Evolutionary conservation across 53 echinoderm and acorn worm species (phyloP).

Genomic region (Crossaster papposus): DNA sequence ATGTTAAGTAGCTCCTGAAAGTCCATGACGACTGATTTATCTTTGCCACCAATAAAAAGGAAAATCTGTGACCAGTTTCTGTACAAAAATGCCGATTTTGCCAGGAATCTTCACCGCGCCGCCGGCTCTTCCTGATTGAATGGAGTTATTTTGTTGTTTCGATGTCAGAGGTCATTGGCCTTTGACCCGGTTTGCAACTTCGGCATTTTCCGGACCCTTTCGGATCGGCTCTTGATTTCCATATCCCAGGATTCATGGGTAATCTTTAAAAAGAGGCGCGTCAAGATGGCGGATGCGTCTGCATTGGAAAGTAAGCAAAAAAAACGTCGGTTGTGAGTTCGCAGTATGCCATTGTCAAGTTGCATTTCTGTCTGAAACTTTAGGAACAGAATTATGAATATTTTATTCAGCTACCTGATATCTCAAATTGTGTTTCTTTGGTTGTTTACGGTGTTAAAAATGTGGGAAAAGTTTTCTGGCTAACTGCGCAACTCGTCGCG

Average conservation of each 20-base stretch:
- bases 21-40: conserved; percentile 61
- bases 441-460: conserved; percentile 16
- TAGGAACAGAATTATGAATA: background rate
- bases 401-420: background rate
- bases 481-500: conserved; percentile 22
- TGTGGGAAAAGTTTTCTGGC: background rate
- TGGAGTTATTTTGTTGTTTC: background rate
- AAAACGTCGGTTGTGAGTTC: conserved; percentile 13
- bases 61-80: background rate
- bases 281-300: conserved; percentile 97
- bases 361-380: background rate
- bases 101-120: background rate
- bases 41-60: background rate
- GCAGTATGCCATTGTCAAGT: background rate
- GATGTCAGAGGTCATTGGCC: background rate
- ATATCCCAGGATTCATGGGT: conserved; percentile 67
- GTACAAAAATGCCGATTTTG: conserved; percentile 4
- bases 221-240: conserved; percentile 46
- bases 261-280: conserved; percentile 96
- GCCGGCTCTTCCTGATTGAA: background rate
- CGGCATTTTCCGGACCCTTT: conserved; percentile 44
- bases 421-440: background rate
- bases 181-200: conserved; percentile 20
- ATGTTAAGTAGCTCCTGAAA: conserved; percentile 75
- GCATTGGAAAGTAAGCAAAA: conserved; percentile 83